Base-by-base conservation (phyloP, 2,113 vertebrate genomes). In the Platichthys flesus region DNA sequence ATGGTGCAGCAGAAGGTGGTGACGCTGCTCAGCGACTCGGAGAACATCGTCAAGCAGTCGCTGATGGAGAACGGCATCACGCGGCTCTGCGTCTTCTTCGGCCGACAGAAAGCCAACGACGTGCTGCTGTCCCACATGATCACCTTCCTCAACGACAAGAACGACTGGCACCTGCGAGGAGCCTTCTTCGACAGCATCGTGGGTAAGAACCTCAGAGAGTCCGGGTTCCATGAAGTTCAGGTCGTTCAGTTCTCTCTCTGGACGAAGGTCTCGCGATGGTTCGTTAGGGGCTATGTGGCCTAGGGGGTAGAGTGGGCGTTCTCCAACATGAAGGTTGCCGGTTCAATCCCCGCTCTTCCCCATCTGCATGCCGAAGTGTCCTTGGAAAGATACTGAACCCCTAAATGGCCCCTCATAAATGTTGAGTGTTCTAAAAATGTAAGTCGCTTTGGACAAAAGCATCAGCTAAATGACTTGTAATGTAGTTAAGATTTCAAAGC, bases 1-100 rank as follows among this genome's bases (percentile, higher is more conserved):
- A 99, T 99, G 98, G 97, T 99, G 57, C 98, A 99, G 91, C 98
- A 99, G 95, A 99, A 99, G 90, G 98, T 99, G 86, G 98, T 99
- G 84, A 99, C 98, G 60, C 93, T 99, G 89, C 93, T 99, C 26
- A 98, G 97, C 56, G 98, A 99, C 91, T 95, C 96, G 0, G 98
- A 99, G 92, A 99, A 99, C 88, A 98, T 99, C 0, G 98, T 99
- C 71, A 99, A 99, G 69, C 98, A 98, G 85, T 98, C 97, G 0
- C 91, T 99, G 86, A 98, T 99, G 97, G 98, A 99, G 91, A 99
- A 96, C 67, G 98, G 98, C 85, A 99, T 99, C 92, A 99, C 98
- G 1, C 94, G 98, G 1, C 95, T 99, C 3, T 99, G 98, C 72
- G 97, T 99, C 5, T 99, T 99, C 90, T 99, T 99, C 26, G 98